Evolutionary conservation across 2,888 invertebrate genomes (phyloP).

Genomic region (Gnatocerus cornutus): DNA sequence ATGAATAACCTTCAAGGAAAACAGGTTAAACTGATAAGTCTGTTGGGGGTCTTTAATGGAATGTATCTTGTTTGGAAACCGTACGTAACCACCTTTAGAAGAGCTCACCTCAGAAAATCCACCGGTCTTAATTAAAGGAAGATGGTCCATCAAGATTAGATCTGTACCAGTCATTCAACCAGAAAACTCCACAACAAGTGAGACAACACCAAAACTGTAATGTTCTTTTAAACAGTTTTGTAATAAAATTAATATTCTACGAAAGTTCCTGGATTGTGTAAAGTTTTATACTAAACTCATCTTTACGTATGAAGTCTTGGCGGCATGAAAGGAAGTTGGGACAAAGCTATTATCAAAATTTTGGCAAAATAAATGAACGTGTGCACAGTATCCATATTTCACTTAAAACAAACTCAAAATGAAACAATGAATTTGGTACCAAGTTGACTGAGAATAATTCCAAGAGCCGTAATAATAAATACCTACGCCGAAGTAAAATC

Average conservation of each 20-base stretch:
- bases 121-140: slow-evolving; percentile 7
- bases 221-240: no score
- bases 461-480: slow-evolving; percentile 1
- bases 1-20: not conserved
- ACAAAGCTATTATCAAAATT: no score
- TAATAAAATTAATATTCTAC: no score
- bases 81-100: slow-evolving; percentile 11
- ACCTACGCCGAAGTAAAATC: slow-evolving; percentile 6
- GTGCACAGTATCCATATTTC: not conserved
- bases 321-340: no score
- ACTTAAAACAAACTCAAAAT: not conserved
- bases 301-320: no score
- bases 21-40: slow-evolving; percentile 3
- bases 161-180: not conserved
- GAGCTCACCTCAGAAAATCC: not conserved
- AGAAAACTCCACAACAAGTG: not conserved
- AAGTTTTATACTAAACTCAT: no score
- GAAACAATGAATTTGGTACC: not conserved
- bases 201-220: no score
- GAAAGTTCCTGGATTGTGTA: no score
- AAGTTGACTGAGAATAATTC: slow-evolving; percentile 10
- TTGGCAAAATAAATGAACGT: no score
- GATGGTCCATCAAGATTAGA: not conserved
- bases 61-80: slow-evolving; percentile 36
- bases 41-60: slow-evolving; percentile 19